Conservation (phyloP, 2,888 invertebrate species). For the Crossocerus cetratus region DNA sequence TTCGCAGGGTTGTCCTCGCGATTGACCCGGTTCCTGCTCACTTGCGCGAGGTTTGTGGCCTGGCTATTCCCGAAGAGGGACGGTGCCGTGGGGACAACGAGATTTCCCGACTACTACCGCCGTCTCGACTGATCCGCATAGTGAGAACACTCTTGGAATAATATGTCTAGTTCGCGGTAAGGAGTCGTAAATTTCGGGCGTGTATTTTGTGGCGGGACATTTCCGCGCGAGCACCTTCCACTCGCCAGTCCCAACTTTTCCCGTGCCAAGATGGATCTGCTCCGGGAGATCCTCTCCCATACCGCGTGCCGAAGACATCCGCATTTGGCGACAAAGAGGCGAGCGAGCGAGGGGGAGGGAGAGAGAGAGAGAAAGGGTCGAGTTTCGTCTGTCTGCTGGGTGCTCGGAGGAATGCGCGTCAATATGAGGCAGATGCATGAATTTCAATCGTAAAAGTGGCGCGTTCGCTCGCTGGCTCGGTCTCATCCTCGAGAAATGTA, state of each 20-base stretch:
- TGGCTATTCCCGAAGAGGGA: too few relatives aligned
- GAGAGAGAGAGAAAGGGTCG: too few relatives aligned
- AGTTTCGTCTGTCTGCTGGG: too few relatives aligned
- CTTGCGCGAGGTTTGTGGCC: slow-evolving; percentile 25
- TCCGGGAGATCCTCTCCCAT: too few relatives aligned
- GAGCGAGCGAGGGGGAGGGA: too few relatives aligned
- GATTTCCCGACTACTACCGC: too few relatives aligned
- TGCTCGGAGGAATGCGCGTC: neutral
- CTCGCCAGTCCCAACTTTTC: slow-evolving; percentile 1
- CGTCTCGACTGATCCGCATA: too few relatives aligned
- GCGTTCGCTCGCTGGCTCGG: slow-evolving; percentile 19
- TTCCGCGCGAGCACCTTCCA: neutral
- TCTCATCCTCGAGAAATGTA: slow-evolving; percentile 43
- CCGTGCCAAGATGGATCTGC: too few relatives aligned
- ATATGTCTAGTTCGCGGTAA: slow-evolving; percentile 22
- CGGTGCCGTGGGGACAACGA: too few relatives aligned
- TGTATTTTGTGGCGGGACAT: slow-evolving; percentile 6
- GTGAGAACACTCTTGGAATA: too few relatives aligned
- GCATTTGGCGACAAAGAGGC: too few relatives aligned
- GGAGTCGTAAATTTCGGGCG: slow-evolving; percentile 27
- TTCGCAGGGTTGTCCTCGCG: slow-evolving; percentile 25
- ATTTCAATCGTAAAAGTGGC: slow-evolving; percentile 54
- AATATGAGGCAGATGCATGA: slow-evolving; percentile 12
- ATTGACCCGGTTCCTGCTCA: slow-evolving; percentile 42
- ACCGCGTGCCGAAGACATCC: too few relatives aligned